Conservation (phyloP, 2,888 invertebrate species). For the Drosophila prolongata region DNA sequence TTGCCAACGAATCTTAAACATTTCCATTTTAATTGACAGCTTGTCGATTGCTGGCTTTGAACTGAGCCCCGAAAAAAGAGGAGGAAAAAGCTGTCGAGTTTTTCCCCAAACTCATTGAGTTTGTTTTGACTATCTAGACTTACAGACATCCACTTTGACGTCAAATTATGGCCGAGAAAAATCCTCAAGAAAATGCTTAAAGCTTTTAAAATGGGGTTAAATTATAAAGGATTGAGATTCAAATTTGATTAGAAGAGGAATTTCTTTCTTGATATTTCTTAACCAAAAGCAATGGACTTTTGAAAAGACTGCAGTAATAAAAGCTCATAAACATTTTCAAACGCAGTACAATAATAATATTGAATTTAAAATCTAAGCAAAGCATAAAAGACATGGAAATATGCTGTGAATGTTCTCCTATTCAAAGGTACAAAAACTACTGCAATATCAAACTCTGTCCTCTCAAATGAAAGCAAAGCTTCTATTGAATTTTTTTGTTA, state of each 20-base stretch:
- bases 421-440: neutral
- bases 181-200: constrained; percentile 30
- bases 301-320: too few species aligned
- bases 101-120: constrained; percentile 24
- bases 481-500: neutral
- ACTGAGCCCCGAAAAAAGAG: constrained; percentile 40
- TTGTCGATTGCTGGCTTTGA: constrained; percentile 68
- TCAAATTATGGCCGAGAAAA: constrained; percentile 37
- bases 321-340: too few species aligned
- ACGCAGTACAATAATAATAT: too few species aligned
- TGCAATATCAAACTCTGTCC: neutral
- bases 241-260: neutral
- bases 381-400: neutral
- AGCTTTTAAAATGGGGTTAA: constrained; percentile 1
- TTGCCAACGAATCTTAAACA: constrained; percentile 70
- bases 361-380: neutral
- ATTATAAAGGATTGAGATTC: neutral
- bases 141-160: constrained; percentile 23
- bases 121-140: constrained; percentile 56
- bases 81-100: constrained; percentile 28
- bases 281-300: too few species aligned
- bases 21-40: constrained; percentile 78
- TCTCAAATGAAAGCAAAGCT: neutral
- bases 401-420: neutral
- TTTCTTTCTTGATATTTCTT: too few species aligned